Evolutionary conservation across 2,113 vertebrate species (phyloP).

Genomic region (Monopterus albus): DNA sequence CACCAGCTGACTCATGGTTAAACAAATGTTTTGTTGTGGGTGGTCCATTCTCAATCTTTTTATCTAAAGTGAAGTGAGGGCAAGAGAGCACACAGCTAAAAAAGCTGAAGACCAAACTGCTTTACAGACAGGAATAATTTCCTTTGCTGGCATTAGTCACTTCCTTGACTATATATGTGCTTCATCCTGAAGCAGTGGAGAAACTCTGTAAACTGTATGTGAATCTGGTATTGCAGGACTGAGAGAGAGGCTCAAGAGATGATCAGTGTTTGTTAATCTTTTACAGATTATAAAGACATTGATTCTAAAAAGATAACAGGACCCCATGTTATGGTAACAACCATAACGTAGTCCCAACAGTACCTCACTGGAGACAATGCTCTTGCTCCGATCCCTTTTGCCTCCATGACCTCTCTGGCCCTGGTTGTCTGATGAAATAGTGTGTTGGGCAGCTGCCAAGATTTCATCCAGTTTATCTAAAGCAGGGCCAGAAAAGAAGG

Average conservation of each 20-base stretch:
- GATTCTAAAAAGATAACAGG: not conserved
- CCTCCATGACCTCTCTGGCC: conserved; percentile 86
- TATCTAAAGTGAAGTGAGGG: conserved; percentile 50
- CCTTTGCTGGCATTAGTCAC: conserved; percentile 57
- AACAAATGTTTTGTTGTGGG: conserved; percentile 65
- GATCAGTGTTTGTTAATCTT: conserved; percentile 15
- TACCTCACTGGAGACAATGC: conserved; percentile 89
- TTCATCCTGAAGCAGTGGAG: conserved; percentile 27
- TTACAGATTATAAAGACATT: not conserved
- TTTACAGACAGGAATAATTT: conserved; percentile 36
- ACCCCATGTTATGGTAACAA: not conserved
- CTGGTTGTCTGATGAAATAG: conserved; percentile 90
- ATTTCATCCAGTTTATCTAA: conserved; percentile 95
- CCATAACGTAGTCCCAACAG: conserved; percentile 30
- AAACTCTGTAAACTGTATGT: conserved; percentile 17
- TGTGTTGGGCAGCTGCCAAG: conserved; percentile 92
- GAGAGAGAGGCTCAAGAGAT: not conserved
- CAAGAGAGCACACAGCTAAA: conserved; percentile 44
- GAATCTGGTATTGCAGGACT: not conserved
- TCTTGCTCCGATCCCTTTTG: conserved; percentile 87
- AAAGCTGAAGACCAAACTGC: conserved; percentile 37
- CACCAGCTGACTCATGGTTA: conserved; percentile 61
- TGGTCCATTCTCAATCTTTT: conserved; percentile 67
- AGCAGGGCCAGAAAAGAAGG: conserved; percentile 11
- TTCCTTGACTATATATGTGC: conserved; percentile 51